Conservation (phyloP, 2,888 invertebrate species). For the Thecophora atra region DNA sequence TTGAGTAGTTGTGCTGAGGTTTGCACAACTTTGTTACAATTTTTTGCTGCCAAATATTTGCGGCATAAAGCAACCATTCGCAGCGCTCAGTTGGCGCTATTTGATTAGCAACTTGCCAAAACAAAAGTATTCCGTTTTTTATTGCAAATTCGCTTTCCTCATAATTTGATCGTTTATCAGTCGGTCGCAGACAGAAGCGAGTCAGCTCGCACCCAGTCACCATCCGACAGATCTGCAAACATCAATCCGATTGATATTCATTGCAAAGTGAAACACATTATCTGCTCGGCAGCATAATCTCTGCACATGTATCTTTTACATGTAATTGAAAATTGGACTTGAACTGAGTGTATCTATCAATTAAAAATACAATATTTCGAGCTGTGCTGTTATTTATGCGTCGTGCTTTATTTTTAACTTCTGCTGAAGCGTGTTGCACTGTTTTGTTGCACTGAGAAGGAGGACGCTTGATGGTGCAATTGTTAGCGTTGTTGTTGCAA, state of each 20-base stretch:
- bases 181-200: neutral
- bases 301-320: constrained; percentile 34
- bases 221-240: neutral
- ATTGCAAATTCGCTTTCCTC: constrained; percentile 6
- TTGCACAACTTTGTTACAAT: constrained; percentile 35
- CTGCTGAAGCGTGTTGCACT: too few species aligned
- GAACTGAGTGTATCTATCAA: constrained; percentile 28
- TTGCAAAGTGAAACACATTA: neutral
- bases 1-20: constrained; percentile 27
- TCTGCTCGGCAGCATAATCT: constrained; percentile 13
- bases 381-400: neutral
- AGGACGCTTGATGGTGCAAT: neutral
- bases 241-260: constrained; percentile 5
- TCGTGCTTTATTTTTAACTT: too few species aligned
- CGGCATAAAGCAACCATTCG: constrained; percentile 25
- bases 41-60: constrained; percentile 26
- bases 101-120: constrained; percentile 25
- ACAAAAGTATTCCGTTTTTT: constrained; percentile 12
- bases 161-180: constrained; percentile 20
- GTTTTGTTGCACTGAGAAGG: too few species aligned
- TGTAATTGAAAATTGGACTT: constrained; percentile 38
- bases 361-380: constrained; percentile 26
- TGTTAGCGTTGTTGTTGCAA: constrained; percentile 30
- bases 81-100: constrained; percentile 20
- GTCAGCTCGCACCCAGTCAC: neutral